Evolutionary conservation across 2,113 vertebrate species (phyloP).

Genomic region (Engystomops pustulosus): DNA sequence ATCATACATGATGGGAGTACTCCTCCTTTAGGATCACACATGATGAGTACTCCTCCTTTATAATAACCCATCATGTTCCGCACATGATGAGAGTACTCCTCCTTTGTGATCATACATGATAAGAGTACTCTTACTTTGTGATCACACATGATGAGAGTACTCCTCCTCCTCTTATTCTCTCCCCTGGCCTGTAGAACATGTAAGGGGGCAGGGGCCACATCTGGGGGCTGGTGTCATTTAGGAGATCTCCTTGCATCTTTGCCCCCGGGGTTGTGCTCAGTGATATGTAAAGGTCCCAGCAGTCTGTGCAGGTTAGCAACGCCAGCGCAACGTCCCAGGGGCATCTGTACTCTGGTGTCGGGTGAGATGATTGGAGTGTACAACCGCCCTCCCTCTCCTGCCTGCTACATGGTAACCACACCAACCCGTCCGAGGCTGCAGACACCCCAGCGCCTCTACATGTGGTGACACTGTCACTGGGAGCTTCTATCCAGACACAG

Average conservation of each 20-base stretch:
- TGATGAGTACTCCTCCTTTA: not conserved
- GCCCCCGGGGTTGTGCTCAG: constrained; percentile 58
- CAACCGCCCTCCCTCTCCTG: constrained; percentile 57
- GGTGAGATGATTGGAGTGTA: constrained; percentile 20
- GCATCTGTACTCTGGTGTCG: constrained; percentile 52
- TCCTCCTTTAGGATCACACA: not conserved
- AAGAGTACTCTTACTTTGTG: not conserved
- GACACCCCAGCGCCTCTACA: not conserved
- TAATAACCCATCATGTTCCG: not conserved
- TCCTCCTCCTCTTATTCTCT: not conserved
- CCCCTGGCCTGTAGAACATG: not conserved
- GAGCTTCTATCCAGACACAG: not conserved
- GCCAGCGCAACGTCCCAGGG: constrained; percentile 61
- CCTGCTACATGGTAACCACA: constrained; percentile 47
- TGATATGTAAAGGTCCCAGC: constrained; percentile 49
- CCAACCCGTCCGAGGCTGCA: not conserved
- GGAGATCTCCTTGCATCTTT: constrained; percentile 42
- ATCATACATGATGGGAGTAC: not conserved
- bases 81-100: not conserved
- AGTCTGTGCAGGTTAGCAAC: constrained; percentile 67
- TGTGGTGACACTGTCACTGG: not conserved
- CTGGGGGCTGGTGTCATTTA: constrained; percentile 55
- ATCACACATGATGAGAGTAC: not conserved
- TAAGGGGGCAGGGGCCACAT: not conserved
- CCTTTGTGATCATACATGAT: not conserved